phyloP scores from a whole-genome alignment of 2,888 invertebrate species.

The Dynastes tityus region DNA sequence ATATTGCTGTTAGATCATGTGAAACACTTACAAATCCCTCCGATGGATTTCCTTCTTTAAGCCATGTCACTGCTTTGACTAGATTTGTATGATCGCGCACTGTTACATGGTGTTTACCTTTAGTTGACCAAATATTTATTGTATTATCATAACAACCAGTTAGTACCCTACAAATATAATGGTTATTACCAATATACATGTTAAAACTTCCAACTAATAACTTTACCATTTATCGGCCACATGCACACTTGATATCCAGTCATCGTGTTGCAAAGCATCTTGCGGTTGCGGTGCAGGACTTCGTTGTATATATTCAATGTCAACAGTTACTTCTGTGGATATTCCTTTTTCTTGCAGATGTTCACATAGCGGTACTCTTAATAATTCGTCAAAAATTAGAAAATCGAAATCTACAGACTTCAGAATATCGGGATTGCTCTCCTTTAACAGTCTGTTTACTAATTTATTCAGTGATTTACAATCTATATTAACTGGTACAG shows the following conservation, averaged over 20 bases:
- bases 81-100: slow-evolving; percentile 91
- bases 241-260: slow-evolving; percentile 96
- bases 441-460: slow-evolving; percentile 84
- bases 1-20: slow-evolving; percentile 91
- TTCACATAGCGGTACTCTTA: slow-evolving; percentile 81
- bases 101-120: slow-evolving; percentile 87
- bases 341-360: slow-evolving; percentile 84
- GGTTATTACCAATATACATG: not conserved
- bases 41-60: slow-evolving; percentile 77
- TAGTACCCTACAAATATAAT: slow-evolving; percentile 78
- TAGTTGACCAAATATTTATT: slow-evolving; percentile 89
- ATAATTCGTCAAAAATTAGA: slow-evolving; percentile 86
- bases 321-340: slow-evolving; percentile 88
- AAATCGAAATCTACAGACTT: slow-evolving; percentile 87
- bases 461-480: slow-evolving; percentile 82
- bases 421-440: slow-evolving; percentile 69
- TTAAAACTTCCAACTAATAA: slow-evolving; percentile 4
- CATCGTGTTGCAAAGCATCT: slow-evolving; percentile 94
- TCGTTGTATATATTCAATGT: slow-evolving; percentile 93
- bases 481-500: slow-evolving; percentile 83
- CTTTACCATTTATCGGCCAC: slow-evolving; percentile 79
- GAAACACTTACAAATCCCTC: slow-evolving; percentile 80
- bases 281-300: slow-evolving; percentile 94
- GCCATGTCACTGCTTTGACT: slow-evolving; percentile 92
- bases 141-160: slow-evolving; percentile 96